A percentile compares a stretch with the other conserved stretches of the same genome.
Conservation (phyloP, 1,140 invertebrate genomes). For the Drosophila ambigua region DNA sequence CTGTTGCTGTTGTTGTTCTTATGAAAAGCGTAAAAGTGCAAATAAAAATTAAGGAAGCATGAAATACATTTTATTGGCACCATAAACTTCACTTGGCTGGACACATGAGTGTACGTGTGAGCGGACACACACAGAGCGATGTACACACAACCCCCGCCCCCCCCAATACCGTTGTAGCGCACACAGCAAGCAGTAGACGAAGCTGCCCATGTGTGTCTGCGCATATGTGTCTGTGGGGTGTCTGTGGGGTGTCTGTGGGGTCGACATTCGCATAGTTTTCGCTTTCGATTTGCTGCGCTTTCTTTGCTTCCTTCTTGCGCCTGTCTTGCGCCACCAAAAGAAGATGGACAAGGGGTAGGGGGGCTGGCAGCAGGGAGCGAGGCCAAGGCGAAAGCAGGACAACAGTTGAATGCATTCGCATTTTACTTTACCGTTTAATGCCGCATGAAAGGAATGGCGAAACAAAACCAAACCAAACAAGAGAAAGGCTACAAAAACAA, state of each 20-base stretch:
- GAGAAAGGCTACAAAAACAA: conserved; percentile 22
- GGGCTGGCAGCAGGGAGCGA: neutral
- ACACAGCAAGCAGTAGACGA: conserved; percentile 11
- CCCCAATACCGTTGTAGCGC: conserved; percentile 7
- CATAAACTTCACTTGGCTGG: conserved; percentile 84
- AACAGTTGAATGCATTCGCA: conserved; percentile 62
- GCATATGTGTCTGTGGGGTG: neutral
- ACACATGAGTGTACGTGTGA: conserved; percentile 82
- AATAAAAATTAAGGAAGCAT: conserved; percentile 84
- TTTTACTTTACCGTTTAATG: conserved; percentile 61
- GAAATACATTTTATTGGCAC: conserved; percentile 84
- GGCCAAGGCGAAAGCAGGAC: conserved; percentile 44
- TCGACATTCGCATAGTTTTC: conserved; percentile 70
- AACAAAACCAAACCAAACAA: neutral
- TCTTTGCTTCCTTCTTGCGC: conserved; percentile 27
- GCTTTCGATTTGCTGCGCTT: conserved; percentile 80
- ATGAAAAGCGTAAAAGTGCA: conserved; percentile 79
- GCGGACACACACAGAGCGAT: conserved; percentile 40
- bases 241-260: conserved; percentile 18
- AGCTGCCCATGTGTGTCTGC: conserved; percentile 29
- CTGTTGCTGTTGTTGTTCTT: conserved; percentile 45
- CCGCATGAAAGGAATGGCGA: conserved; percentile 58
- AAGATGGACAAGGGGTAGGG: neutral
- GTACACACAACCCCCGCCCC: conserved; percentile 9
- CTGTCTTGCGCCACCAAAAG: neutral